These are phyloP conservation scores for silkworm (Bombyx mori) DNA, from an alignment of 1,140 invertebrate genomes.

Conservation along the genomic window DNA sequence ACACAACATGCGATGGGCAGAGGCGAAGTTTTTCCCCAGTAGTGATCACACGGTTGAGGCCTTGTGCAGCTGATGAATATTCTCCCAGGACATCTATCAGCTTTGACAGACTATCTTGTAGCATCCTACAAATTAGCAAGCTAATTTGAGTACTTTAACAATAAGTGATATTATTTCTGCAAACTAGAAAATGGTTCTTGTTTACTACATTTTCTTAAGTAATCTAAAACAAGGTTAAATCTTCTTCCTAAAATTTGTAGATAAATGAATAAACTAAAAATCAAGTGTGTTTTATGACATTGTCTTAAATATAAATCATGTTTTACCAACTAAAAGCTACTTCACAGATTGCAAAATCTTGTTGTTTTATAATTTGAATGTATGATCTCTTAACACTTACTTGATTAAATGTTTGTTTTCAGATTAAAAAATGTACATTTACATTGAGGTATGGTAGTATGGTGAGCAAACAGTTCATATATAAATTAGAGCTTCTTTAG, in stretches of 20 bases:
- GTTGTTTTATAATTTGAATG: neutral
- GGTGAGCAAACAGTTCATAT: too few relatives aligned
- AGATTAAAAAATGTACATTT: constrained; percentile 15
- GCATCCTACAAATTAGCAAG: constrained; percentile 66
- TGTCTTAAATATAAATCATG: neutral
- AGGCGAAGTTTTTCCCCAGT: constrained; percentile 77
- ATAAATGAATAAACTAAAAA: too few relatives aligned
- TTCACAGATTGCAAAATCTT: neutral
- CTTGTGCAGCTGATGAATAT: constrained; percentile 81
- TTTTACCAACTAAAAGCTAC: neutral
- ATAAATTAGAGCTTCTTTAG: too few relatives aligned
- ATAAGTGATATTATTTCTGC: too few relatives aligned
- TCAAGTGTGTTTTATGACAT: too few relatives aligned
- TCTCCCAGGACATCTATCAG: constrained; percentile 80
- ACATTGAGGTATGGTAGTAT: too few relatives aligned
- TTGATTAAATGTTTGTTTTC: constrained; percentile 28
- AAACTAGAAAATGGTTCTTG: too few relatives aligned
- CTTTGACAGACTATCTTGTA: constrained; percentile 75
- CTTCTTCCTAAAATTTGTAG: too few relatives aligned
- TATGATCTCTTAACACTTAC: constrained; percentile 23
- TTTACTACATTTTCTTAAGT: too few relatives aligned
- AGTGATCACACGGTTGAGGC: constrained; percentile 80
- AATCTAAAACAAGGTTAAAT: too few relatives aligned
- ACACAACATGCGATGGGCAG: constrained; percentile 77
- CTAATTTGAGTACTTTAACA: neutral